phyloP scores from a whole-genome alignment of 2,113 vertebrate genomes.

The Cyrtonyx montezumae region DNA sequence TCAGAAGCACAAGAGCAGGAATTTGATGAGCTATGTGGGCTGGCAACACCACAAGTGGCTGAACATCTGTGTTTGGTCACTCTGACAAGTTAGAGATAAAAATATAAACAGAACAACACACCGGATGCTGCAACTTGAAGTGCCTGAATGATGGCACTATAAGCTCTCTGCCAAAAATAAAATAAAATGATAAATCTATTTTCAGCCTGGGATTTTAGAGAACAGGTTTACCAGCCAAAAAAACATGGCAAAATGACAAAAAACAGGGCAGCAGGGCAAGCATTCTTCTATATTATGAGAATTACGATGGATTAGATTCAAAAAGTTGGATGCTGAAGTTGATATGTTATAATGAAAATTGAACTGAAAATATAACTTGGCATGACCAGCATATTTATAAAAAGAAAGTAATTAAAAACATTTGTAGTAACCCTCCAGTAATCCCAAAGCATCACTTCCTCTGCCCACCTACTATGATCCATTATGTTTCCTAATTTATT shows the following conservation, averaged over 20 bases:
- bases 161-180: conserved; percentile 26
- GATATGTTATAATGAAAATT: neutral
- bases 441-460: neutral
- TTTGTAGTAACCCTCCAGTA: neutral
- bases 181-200: conserved; percentile 33
- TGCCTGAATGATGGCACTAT: neutral
- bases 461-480: neutral
- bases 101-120: neutral
- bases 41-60: neutral
- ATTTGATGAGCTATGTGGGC: neutral
- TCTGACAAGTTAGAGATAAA: neutral
- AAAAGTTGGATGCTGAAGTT: neutral
- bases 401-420: neutral
- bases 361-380: neutral
- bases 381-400: neutral
- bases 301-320: neutral
- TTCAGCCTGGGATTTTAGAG: neutral
- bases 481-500: neutral
- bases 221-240: conserved; percentile 36
- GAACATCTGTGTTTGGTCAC: neutral
- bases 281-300: neutral
- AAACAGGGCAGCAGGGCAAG: neutral
- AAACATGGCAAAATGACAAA: neutral
- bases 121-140: neutral
- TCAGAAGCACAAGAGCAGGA: neutral